Conservation (phyloP, 2,888 invertebrate species). For the Stegana nigrithorax region DNA sequence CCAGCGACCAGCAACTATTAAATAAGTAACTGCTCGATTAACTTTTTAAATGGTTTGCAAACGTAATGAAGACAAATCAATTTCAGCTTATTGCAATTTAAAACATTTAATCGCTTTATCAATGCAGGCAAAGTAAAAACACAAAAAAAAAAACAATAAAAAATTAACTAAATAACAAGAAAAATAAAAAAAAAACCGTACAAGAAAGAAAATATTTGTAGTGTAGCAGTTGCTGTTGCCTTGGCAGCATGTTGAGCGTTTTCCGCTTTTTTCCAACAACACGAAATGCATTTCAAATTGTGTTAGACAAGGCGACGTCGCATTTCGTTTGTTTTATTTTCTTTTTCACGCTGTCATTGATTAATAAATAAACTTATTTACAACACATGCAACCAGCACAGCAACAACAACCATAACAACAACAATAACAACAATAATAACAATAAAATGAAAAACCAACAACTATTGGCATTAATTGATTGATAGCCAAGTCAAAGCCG, state of each 20-base stretch:
- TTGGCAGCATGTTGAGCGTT: slow-evolving; percentile 11
- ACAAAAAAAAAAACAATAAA: not conserved
- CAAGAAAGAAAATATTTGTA: not conserved
- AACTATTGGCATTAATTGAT: slow-evolving; percentile 53
- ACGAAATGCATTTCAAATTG: not conserved
- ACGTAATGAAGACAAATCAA: slow-evolving; percentile 49
- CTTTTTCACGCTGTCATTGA: too few species aligned
- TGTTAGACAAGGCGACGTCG: not conserved
- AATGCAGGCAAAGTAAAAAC: not conserved
- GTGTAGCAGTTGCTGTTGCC: not conserved
- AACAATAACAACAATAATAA: too few species aligned
- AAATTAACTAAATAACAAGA: slow-evolving; percentile 22
- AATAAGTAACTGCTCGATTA: too few species aligned
- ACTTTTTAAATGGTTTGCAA: too few species aligned
- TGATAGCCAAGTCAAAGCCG: slow-evolving; percentile 46
- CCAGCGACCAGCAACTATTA: too few species aligned
- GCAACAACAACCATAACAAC: too few species aligned
- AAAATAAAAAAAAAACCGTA: not conserved
- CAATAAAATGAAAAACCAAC: too few species aligned
- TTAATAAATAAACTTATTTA: not conserved
- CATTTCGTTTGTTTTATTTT: not conserved
- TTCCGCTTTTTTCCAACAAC: not conserved
- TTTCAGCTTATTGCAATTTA: slow-evolving; percentile 32
- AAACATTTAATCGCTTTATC: slow-evolving; percentile 39
- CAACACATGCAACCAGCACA: too few species aligned